These are phyloP conservation scores for Micrasema minimum DNA, from an alignment of 1,140 invertebrate genomes.

Conservation along the genomic window DNA sequence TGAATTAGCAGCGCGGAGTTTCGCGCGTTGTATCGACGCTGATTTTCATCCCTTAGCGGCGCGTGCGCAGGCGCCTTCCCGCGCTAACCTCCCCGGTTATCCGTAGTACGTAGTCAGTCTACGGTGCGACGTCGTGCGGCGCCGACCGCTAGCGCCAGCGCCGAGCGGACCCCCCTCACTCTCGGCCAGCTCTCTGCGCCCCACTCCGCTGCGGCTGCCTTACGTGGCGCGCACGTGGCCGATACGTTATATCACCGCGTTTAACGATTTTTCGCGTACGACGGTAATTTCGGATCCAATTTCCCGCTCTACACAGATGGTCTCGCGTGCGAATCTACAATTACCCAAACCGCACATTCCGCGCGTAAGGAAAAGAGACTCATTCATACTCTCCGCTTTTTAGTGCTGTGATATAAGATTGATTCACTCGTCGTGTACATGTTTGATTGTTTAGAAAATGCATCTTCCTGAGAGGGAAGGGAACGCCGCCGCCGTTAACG, in stretches of 20 bases:
- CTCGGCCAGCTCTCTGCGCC: neutral
- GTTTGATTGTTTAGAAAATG: slow-evolving; percentile 31
- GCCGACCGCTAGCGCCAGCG: slow-evolving; percentile 11
- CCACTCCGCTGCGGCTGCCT: neutral
- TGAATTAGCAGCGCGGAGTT: neutral
- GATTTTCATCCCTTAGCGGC: slow-evolving; percentile 11
- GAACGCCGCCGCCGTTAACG: slow-evolving; percentile 38
- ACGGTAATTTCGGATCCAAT: slow-evolving; percentile 15
- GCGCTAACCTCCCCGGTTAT: neutral
- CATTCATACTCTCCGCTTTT: slow-evolving; percentile 20
- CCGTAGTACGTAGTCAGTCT: slow-evolving; percentile 18
- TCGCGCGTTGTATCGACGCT: neutral
- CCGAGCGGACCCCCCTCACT: neutral
- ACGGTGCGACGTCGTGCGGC: slow-evolving; percentile 37
- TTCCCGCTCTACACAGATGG: neutral
- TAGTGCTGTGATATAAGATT: slow-evolving; percentile 49
- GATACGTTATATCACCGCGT: slow-evolving; percentile 17
- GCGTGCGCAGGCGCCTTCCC: slow-evolving; percentile 15
- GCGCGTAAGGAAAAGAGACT: slow-evolving; percentile 2
- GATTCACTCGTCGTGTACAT: slow-evolving; percentile 32
- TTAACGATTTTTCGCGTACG: slow-evolving; percentile 33
- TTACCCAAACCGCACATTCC: neutral
- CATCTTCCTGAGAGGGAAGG: slow-evolving; percentile 32
- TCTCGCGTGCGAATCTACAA: neutral
- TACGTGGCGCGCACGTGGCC: slow-evolving; percentile 31